A percentile compares a stretch with the other conserved stretches of the same genome.
Conservation (phyloP, 2,797 vertebrate genomes). For the Syngnathus rostellatus region DNA sequence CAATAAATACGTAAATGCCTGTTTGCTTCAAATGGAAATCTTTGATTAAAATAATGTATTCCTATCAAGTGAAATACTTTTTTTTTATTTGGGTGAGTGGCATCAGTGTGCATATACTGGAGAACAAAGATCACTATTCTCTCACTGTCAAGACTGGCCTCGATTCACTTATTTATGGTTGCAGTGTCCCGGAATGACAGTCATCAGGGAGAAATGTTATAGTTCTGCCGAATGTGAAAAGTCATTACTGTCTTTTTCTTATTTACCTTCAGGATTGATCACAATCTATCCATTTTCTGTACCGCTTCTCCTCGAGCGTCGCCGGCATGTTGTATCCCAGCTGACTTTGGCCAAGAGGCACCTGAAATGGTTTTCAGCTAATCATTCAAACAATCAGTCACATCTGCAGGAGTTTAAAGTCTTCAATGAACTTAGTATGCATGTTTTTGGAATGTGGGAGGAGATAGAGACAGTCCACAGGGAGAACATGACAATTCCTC, state of each 20-base stretch:
- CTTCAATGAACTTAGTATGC: too few relatives aligned
- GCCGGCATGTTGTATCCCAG: too few relatives aligned
- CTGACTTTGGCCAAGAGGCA: too few relatives aligned
- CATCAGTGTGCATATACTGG: background rate
- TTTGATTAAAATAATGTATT: conserved; percentile 64
- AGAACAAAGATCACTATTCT: background rate
- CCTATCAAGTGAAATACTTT: conserved; percentile 28
- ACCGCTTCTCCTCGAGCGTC: background rate
- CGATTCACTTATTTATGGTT: background rate
- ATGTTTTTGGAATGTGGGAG: too few relatives aligned
- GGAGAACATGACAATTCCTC: too few relatives aligned
- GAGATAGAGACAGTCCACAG: too few relatives aligned
- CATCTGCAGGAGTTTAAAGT: too few relatives aligned
- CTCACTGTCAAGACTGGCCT: background rate
- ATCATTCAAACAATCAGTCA: too few relatives aligned
- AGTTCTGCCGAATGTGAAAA: background rate
- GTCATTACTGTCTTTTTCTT: background rate
- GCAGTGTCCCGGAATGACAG: background rate
- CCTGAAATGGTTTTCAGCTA: too few relatives aligned
- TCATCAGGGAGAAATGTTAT: background rate
- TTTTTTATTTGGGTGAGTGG: conserved; percentile 7
- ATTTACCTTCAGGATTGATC: background rate
- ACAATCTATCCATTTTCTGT: too few relatives aligned
- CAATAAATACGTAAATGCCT: conserved; percentile 43
- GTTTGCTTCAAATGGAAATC: conserved; percentile 54